These are phyloP conservation scores for Fragum whitleyi DNA, from an alignment of 2,888 invertebrate genomes.

Conservation along the genomic window DNA sequence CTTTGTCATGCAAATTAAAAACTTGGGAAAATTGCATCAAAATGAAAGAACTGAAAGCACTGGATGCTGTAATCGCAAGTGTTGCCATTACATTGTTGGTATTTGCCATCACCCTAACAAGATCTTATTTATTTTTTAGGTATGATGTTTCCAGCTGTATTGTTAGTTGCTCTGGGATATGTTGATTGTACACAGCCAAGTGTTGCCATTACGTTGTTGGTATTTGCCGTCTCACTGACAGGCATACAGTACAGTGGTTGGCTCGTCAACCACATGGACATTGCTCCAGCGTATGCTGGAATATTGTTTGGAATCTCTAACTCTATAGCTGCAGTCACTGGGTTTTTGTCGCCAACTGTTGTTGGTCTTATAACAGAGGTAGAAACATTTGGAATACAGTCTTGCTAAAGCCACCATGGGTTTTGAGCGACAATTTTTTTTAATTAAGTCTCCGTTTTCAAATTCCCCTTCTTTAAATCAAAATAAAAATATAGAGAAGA, in stretches of 20 bases:
- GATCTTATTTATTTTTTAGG: too few relatives aligned
- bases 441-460: too few relatives aligned
- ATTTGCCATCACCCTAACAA: slow-evolving; percentile 80
- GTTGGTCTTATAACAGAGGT: slow-evolving; percentile 80
- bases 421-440: too few relatives aligned
- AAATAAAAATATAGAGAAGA: too few relatives aligned
- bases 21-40: too few relatives aligned
- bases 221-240: slow-evolving; percentile 79
- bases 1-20: too few relatives aligned
- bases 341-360: slow-evolving; percentile 83
- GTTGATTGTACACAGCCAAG: slow-evolving; percentile 80
- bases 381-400: neutral
- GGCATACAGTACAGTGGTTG: slow-evolving; percentile 83
- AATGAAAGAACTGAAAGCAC: too few relatives aligned
- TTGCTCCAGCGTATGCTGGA: slow-evolving; percentile 84
- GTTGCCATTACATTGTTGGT: slow-evolving; percentile 81
- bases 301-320: slow-evolving; percentile 84
- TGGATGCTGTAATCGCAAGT: too few relatives aligned
- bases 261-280: slow-evolving; percentile 85
- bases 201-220: slow-evolving; percentile 80
- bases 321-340: slow-evolving; percentile 83
- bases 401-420: too few relatives aligned
- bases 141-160: slow-evolving; percentile 78
- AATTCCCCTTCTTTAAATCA: too few relatives aligned
- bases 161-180: slow-evolving; percentile 82